Conservation (phyloP, 2,113 vertebrate genomes). For the Macrotus californicus region DNA sequence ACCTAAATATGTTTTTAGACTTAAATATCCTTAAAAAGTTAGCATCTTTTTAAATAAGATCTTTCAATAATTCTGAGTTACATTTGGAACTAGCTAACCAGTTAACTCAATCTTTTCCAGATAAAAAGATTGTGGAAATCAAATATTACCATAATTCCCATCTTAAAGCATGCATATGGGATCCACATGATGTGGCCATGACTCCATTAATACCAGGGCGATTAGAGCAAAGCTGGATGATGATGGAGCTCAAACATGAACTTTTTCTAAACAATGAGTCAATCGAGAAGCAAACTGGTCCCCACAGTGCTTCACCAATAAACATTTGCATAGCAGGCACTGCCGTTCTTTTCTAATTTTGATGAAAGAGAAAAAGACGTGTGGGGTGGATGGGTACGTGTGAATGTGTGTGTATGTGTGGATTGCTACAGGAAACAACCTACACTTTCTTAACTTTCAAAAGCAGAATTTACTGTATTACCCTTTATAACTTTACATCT, state of each 20-base stretch:
- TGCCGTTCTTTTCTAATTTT: constrained; percentile 49
- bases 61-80: constrained; percentile 51
- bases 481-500: constrained; percentile 34
- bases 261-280: constrained; percentile 72
- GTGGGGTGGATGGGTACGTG: neutral
- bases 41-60: neutral
- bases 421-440: neutral
- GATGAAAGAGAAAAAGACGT: constrained; percentile 39
- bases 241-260: constrained; percentile 53
- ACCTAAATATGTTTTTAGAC: neutral
- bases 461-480: neutral
- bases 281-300: constrained; percentile 45
- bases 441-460: neutral
- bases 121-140: constrained; percentile 48
- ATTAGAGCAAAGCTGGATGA: constrained; percentile 49
- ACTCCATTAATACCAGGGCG: constrained; percentile 37
- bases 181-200: constrained; percentile 56
- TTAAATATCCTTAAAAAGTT: neutral
- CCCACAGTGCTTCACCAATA: constrained; percentile 27
- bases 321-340: constrained; percentile 58
- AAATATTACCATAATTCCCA: neutral
- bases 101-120: constrained; percentile 50
- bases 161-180: constrained; percentile 52
- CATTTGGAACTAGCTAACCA: constrained; percentile 31
- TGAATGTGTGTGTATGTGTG: neutral